Evolutionary conservation across 1,140 invertebrate genomes (phyloP).

Genomic region (Drosophila ficusphila): DNA sequence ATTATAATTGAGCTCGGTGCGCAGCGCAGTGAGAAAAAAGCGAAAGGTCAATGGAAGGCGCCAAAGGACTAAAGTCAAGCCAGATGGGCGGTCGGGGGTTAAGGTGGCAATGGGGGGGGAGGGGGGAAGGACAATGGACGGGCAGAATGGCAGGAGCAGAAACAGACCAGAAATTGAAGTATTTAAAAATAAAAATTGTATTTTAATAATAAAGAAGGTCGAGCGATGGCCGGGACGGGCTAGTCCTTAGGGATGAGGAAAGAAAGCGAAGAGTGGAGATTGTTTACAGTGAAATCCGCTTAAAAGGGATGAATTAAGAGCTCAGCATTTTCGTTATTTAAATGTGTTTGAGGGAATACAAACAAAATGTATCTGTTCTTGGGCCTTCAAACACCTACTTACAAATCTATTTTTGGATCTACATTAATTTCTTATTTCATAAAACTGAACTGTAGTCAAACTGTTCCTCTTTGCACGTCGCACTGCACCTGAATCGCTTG

Average conservation of each 20-base stretch:
- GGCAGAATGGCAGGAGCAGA: conserved; percentile 13
- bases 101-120: conserved; percentile 4
- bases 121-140: conserved; percentile 29
- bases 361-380: too few species aligned
- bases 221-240: neutral
- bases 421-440: too few species aligned
- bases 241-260: neutral
- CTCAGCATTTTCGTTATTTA: neutral
- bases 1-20: conserved; percentile 72
- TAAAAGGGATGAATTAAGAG: neutral
- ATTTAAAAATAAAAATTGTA: conserved; percentile 53
- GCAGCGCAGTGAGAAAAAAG: conserved; percentile 20
- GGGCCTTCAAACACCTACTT: too few species aligned
- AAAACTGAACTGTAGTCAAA: neutral
- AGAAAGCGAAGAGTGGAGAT: neutral
- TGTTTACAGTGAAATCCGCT: conserved; percentile 1
- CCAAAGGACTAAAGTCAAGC: conserved; percentile 47
- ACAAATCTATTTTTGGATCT: too few species aligned
- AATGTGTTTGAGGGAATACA: too few species aligned
- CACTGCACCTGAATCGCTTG: neutral
- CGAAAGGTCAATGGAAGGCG: conserved; percentile 51
- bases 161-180: conserved; percentile 37
- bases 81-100: conserved; percentile 4
- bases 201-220: conserved; percentile 48
- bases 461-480: neutral